Evolutionary conservation across 2,888 invertebrate genomes (phyloP).

Genomic region (Luperina testacea): DNA sequence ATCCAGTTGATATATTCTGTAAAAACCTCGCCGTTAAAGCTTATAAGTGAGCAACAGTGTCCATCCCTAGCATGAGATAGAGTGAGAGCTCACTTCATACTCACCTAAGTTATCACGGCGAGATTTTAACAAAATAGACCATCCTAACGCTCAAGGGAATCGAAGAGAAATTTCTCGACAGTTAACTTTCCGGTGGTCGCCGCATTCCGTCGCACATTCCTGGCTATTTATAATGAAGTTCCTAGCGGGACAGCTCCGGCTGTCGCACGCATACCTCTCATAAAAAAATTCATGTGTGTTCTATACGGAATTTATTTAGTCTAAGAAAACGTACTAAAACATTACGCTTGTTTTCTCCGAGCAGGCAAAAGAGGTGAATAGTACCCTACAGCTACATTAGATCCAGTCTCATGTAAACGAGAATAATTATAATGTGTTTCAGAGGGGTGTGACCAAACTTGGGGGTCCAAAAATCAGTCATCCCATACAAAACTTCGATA

Average conservation of each 20-base stretch:
- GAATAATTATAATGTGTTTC: background rate
- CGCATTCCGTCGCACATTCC: constrained; percentile 72
- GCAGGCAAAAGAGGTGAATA: background rate
- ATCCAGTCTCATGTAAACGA: no score
- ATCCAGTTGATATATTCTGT: background rate
- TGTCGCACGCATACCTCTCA: constrained; percentile 69
- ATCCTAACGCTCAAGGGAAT: constrained; percentile 26
- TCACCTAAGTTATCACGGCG: no score
- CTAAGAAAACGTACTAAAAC: background rate
- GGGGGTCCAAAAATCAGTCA: no score
- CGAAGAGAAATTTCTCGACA: constrained; percentile 58
- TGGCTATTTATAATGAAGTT: constrained; percentile 74
- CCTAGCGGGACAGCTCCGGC: constrained; percentile 68
- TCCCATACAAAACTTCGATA: no score
- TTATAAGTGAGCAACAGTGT: background rate
- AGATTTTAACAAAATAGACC: background rate
- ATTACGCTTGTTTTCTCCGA: rapidly evolving
- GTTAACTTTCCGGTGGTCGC: constrained; percentile 62
- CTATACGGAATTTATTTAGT: constrained; percentile 49
- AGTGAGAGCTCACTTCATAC: background rate
- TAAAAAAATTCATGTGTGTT: constrained; percentile 51
- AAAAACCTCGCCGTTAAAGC: background rate
- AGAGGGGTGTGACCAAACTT: no score
- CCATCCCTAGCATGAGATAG: background rate
- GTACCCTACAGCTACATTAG: background rate